phyloP scores from a whole-genome alignment of 2,113 vertebrate genomes.

The Solea solea region DNA sequence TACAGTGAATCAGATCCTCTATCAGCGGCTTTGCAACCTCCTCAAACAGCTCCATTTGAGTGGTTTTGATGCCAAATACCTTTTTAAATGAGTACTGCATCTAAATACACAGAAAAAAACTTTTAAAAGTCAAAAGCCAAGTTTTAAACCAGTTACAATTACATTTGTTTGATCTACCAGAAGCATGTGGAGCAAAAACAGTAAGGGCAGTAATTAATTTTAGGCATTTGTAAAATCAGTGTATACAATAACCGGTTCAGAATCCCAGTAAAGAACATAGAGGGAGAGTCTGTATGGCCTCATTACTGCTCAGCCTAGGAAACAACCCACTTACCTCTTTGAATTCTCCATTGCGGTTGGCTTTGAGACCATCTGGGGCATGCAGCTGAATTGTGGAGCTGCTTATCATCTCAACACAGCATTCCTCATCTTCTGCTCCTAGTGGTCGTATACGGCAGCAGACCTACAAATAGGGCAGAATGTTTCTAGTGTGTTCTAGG shows the following conservation, averaged over 20 bases:
- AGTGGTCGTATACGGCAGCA: slow-evolving; percentile 94
- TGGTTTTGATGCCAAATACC: slow-evolving; percentile 89
- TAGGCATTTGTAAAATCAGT: no score
- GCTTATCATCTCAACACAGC: slow-evolving; percentile 93
- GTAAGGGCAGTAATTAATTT: no score
- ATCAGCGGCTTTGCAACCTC: slow-evolving; percentile 90
- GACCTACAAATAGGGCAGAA: slow-evolving; percentile 77
- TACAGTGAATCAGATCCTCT: slow-evolving; percentile 93
- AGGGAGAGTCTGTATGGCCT: no score
- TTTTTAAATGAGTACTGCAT: slow-evolving; percentile 95
- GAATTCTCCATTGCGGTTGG: slow-evolving; percentile 92
- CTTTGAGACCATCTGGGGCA: slow-evolving; percentile 88
- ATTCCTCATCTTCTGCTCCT: slow-evolving; percentile 83
- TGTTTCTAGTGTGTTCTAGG: not conserved
- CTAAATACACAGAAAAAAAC: slow-evolving; percentile 68
- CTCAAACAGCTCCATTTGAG: slow-evolving; percentile 90
- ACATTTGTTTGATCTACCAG: no score
- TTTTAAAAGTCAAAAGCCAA: not conserved
- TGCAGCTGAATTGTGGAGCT: slow-evolving; percentile 91
- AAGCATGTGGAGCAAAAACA: no score
- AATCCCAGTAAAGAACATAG: no score
- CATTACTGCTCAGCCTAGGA: no score
- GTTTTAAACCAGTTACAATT: not conserved
- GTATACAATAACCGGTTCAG: no score
- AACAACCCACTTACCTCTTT: slow-evolving; percentile 85